These are phyloP conservation scores for Halcyon badia DNA, from an alignment of 2,797 vertebrate genomes.

Conservation along the genomic window DNA sequence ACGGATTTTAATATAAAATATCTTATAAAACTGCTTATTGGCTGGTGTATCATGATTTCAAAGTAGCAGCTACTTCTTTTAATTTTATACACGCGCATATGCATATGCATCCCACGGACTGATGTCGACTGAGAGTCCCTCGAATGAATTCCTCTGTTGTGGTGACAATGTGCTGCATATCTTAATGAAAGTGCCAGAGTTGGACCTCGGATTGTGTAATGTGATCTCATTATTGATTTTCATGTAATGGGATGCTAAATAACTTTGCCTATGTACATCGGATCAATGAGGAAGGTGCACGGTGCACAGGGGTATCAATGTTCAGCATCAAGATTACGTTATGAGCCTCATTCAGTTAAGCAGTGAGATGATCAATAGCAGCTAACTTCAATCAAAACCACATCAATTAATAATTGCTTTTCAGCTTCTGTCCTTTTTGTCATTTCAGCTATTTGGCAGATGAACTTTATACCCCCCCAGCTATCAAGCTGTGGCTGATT, in stretches of 20 bases:
- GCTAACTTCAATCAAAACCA: slow-evolving; percentile 30
- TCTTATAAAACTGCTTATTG: background rate
- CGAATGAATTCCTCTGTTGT: background rate
- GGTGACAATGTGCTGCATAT: background rate
- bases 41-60: background rate
- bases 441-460: slow-evolving; percentile 26
- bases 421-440: slow-evolving; percentile 24
- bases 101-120: background rate
- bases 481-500: slow-evolving; percentile 14
- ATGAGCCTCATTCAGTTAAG: background rate
- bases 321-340: background rate
- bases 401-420: slow-evolving; percentile 60
- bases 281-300: background rate
- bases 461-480: background rate
- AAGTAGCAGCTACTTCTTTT: background rate
- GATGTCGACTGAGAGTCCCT: background rate
- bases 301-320: background rate
- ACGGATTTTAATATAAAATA: slow-evolving; percentile 25
- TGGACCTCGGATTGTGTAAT: background rate
- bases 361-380: slow-evolving; percentile 16
- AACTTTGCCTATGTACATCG: background rate
- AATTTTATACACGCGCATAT: background rate
- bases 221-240: background rate
- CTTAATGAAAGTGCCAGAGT: background rate
- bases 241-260: slow-evolving; percentile 11